Evolutionary conservation across 2,888 invertebrate genomes (phyloP).

Genomic region (Trypoxylon attenuatum): DNA sequence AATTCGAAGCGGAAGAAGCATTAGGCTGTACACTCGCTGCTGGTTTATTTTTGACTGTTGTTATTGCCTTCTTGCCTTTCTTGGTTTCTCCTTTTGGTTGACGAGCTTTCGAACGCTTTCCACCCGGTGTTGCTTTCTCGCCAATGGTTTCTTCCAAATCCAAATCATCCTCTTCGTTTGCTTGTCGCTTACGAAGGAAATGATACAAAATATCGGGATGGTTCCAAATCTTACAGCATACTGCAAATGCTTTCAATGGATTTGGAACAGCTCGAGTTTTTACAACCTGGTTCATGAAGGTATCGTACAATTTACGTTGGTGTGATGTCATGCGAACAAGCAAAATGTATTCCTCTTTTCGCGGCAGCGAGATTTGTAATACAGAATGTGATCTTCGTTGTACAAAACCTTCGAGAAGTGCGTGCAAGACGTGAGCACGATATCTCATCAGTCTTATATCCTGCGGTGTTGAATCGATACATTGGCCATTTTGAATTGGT

Average conservation of each 20-base stretch:
- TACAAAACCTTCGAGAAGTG: slow-evolving; percentile 95
- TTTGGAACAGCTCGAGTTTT: slow-evolving; percentile 91
- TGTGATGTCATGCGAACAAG: slow-evolving; percentile 90
- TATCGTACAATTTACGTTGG: slow-evolving; percentile 92
- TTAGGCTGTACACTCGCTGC: slow-evolving; percentile 77
- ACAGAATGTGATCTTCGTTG: slow-evolving; percentile 96
- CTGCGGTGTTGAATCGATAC: slow-evolving; percentile 95
- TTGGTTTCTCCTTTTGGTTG: slow-evolving; percentile 73
- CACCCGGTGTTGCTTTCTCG: slow-evolving; percentile 70
- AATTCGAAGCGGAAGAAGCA: slow-evolving; percentile 51
- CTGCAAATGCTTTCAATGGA: slow-evolving; percentile 97
- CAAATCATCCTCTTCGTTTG: slow-evolving; percentile 86
- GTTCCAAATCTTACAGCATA: slow-evolving; percentile 99
- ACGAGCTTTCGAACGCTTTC: slow-evolving; percentile 71
- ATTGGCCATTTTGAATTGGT: slow-evolving; percentile 98
- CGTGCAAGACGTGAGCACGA: slow-evolving; percentile 96
- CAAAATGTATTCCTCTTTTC: slow-evolving; percentile 96
- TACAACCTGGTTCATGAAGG: slow-evolving; percentile 95
- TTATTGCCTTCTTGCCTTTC: slow-evolving; percentile 65
- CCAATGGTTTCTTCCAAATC: slow-evolving; percentile 87
- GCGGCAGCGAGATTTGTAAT: slow-evolving; percentile 92
- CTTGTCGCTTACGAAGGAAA: slow-evolving; percentile 87
- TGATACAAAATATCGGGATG: slow-evolving; percentile 95
- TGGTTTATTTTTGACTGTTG: slow-evolving; percentile 75
- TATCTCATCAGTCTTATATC: slow-evolving; percentile 96